Percentiles rank a stretch among this genome's conserved stretches.
Conservation (phyloP, 2,888 invertebrate genomes). For the Hipparchia semele region DNA sequence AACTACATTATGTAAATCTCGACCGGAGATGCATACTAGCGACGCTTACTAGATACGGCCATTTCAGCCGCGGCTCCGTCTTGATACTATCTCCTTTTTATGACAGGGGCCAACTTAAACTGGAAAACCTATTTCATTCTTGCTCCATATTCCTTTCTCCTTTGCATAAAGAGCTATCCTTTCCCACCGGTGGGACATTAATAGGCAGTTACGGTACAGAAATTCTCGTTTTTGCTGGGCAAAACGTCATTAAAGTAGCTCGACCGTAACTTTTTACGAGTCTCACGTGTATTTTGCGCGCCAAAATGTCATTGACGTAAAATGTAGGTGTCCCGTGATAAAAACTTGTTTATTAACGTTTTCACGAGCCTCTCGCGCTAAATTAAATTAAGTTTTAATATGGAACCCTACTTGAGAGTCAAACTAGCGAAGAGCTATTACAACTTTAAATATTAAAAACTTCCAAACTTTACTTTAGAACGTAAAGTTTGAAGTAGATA, state of each 20-base stretch:
- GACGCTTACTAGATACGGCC: too few relatives aligned
- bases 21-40: too few relatives aligned
- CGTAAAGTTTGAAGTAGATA: background rate
- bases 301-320: slow-evolving; percentile 7
- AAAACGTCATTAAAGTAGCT: slow-evolving; percentile 2
- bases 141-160: background rate
- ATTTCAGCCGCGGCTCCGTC: too few relatives aligned
- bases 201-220: slow-evolving; percentile 2
- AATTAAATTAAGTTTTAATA: slow-evolving; percentile 19
- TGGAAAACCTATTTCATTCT: background rate
- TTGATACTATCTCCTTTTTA: too few relatives aligned
- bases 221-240: background rate
- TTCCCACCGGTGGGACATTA: slow-evolving; percentile 8
- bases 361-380: slow-evolving; percentile 1
- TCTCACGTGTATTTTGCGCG: slow-evolving; percentile 4
- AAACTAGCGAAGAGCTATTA: slow-evolving; percentile 13
- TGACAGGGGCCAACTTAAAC: too few relatives aligned
- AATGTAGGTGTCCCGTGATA: slow-evolving; percentile 11
- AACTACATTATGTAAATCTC: too few relatives aligned
- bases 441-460: slow-evolving; percentile 14
- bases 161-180: background rate
- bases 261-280: slow-evolving; percentile 1
- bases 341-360: slow-evolving; percentile 20
- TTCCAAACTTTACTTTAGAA: background rate
- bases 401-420: slow-evolving; percentile 9